Conservation (phyloP, 2,888 invertebrate species). For the Gastracanthus pulcherrimus region DNA sequence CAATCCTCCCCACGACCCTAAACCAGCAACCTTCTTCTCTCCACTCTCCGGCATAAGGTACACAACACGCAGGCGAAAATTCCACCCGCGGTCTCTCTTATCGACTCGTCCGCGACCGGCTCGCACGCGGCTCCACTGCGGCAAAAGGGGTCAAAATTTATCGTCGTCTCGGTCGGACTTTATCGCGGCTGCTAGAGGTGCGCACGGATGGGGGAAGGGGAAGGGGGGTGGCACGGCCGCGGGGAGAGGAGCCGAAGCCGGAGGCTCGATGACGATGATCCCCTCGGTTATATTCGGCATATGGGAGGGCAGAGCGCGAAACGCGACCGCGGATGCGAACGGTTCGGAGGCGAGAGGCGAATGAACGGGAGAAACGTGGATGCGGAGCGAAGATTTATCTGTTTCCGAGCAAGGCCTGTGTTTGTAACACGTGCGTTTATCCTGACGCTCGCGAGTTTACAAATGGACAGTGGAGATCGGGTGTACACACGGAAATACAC, state of each 20-base stretch:
- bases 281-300: slow-evolving; percentile 39
- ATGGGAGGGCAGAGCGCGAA: too few species aligned
- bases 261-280: slow-evolving; percentile 55
- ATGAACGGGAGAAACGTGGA: too few species aligned
- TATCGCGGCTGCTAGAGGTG: slow-evolving; percentile 32
- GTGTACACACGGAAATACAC: too few species aligned
- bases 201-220: not conserved
- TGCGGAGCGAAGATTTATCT: slow-evolving; percentile 59
- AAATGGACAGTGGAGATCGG: too few species aligned
- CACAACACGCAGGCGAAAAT: slow-evolving; percentile 48
- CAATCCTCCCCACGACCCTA: not conserved
- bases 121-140: not conserved
- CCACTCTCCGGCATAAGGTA: too few species aligned
- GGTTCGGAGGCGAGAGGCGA: too few species aligned
- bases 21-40: not conserved
- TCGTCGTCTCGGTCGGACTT: slow-evolving; percentile 55
- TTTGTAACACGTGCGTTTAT: too few species aligned
- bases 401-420: too few species aligned
- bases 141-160: slow-evolving; percentile 58
- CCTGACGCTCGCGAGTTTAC: too few species aligned
- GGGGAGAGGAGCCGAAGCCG: slow-evolving; percentile 51
- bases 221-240: not conserved
- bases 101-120: slow-evolving; percentile 56
- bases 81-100: slow-evolving; percentile 54
- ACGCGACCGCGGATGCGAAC: too few species aligned